Evolutionary conservation across 2,888 invertebrate species (phyloP), one percentile per base, ranked within the genome.

Genomic region (Halocaridina rubra): DNA sequence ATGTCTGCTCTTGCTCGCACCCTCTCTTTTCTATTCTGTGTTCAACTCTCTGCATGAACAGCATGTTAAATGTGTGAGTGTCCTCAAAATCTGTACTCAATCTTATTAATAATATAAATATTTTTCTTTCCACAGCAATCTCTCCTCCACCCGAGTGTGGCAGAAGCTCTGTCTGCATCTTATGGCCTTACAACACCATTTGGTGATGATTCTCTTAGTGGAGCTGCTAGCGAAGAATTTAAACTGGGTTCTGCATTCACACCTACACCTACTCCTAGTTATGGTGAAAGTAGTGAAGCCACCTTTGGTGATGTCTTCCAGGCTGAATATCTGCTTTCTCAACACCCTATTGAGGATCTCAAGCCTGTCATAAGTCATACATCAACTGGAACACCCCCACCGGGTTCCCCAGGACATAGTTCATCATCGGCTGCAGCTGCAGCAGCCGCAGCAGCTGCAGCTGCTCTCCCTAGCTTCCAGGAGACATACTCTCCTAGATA

Each of bases 401-500:
- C 84, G 8, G 86, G 86, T 3, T 88, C 85, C 39, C 87, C 86
- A 16, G 81, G 84, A 39, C 80, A 81, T n/a, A 39, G 81, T 0
- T 75, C 81, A 32, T 67, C 78, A 46, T 72, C 81, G 3, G 57
- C 78, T 33, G 61, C 78, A 2, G 69, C 76, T 22, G 59, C 80
- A n/a, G 78, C 81, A 22, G 69, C 67, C 19, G 76, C 76, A 13
- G 76, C 80, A 72, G 81, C 64, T 27, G 80, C 86, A 8, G 39
- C 84, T 3, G 81, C 87, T 39, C 84, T 88, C 10, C 88, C 88
- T 27, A 88, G 88, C 77, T 88, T 88, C 57, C 87, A 88, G 46
- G 88, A 88, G 81, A 88, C 88, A 22, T 88, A 88, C 67, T 87
- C 88, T 16, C 88, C 88, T 8, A 39, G 88, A 24, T 88, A 88